These are phyloP conservation scores for Rhegmatorhina hoffmannsi DNA, from an alignment of 2,113 vertebrate genomes.

Conservation along the genomic window DNA sequence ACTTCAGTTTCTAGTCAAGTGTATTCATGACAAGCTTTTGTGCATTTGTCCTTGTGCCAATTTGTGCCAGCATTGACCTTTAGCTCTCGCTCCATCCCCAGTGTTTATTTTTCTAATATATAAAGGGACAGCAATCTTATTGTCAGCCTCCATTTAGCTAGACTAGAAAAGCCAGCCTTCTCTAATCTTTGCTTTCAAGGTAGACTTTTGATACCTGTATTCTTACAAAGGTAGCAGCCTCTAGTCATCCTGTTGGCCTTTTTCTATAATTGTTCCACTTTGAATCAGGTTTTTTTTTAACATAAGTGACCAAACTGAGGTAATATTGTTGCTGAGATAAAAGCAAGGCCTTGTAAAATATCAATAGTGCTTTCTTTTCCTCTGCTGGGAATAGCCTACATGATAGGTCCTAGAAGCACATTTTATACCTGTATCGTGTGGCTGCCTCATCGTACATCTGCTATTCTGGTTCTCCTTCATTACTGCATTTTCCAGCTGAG, in stretches of 20 bases:
- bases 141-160: slow-evolving; percentile 30
- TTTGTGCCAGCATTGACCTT: slow-evolving; percentile 38
- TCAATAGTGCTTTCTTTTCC: neutral
- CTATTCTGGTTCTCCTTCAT: slow-evolving; percentile 1
- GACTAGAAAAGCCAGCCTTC: neutral
- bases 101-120: slow-evolving; percentile 17
- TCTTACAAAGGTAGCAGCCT: neutral
- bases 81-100: neutral
- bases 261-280: neutral
- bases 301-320: neutral
- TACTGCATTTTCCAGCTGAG: neutral
- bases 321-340: slow-evolving; percentile 18
- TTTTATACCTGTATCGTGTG: neutral
- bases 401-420: neutral
- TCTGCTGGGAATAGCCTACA: neutral
- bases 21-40: neutral
- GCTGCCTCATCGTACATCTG: neutral
- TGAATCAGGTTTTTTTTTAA: slow-evolving; percentile 1
- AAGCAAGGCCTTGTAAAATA: slow-evolving; percentile 6
- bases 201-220: neutral
- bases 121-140: slow-evolving; percentile 7
- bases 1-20: neutral
- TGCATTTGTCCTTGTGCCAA: neutral
- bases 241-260: neutral
- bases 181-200: neutral